A percentile compares a stretch with the other conserved stretches of the same genome.
Conservation (phyloP, 2,888 invertebrate species). For the Drosophila anomelani region DNA sequence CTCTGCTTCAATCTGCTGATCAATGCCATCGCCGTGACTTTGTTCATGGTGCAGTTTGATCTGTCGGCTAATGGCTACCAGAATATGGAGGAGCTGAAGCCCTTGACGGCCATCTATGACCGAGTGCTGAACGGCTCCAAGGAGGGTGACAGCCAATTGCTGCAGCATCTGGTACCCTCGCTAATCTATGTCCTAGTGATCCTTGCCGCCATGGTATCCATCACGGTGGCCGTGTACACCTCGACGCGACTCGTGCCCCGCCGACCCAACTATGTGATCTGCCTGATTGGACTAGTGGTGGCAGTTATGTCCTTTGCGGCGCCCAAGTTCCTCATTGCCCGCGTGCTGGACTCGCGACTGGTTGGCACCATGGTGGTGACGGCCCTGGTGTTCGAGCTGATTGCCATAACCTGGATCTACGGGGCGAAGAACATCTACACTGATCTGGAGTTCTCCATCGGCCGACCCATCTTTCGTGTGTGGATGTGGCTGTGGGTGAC, state of each 20-base stretch:
- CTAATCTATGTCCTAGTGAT: constrained; percentile 81
- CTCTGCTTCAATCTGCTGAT: constrained; percentile 84
- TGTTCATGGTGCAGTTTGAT: constrained; percentile 84
- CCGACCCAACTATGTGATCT: constrained; percentile 84
- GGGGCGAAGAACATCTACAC: constrained; percentile 84
- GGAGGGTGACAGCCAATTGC: constrained; percentile 54
- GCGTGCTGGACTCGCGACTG: constrained; percentile 82
- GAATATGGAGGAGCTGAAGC: constrained; percentile 82
- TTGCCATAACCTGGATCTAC: constrained; percentile 84
- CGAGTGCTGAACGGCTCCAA: constrained; percentile 74
- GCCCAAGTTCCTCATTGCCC: constrained; percentile 82
- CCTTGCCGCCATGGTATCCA: constrained; percentile 82
- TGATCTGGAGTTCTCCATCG: constrained; percentile 84
- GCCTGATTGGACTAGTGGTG: constrained; percentile 82
- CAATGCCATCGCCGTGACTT: constrained; percentile 83
- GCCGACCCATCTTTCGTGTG: constrained; percentile 83
- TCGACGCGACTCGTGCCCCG: constrained; percentile 83
- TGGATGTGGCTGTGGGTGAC: constrained; percentile 84
- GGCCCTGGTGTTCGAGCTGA: constrained; percentile 83
- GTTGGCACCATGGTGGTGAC: constrained; percentile 83
- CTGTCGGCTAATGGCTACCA: constrained; percentile 73
- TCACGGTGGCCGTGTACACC: constrained; percentile 83
- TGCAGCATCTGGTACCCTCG: constrained; percentile 79
- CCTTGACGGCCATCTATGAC: constrained; percentile 84
- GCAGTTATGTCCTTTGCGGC: constrained; percentile 82